These are phyloP conservation scores for Cryptomyrus ogoouensis DNA, from an alignment of 2,113 vertebrate genomes.

Conservation along the genomic window DNA sequence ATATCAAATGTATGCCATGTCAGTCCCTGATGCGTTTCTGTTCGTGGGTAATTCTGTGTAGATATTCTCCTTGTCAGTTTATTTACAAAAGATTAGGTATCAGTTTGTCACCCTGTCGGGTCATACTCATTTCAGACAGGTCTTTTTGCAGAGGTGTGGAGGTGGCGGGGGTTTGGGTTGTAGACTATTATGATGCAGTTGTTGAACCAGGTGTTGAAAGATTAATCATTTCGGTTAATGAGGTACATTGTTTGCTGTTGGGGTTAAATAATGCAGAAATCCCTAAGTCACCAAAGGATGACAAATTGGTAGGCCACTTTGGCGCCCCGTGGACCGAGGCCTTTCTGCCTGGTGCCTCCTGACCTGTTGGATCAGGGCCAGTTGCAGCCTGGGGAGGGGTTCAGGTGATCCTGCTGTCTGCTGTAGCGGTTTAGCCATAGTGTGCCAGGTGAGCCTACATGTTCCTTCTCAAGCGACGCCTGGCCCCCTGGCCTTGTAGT, in stretches of 20 bases:
- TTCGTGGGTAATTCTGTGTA: neutral
- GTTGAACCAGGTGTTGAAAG: neutral
- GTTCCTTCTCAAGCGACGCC: neutral
- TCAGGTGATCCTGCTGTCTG: neutral
- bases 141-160: neutral
- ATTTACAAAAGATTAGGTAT: neutral
- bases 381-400: neutral
- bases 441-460: neutral
- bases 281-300: neutral
- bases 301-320: neutral
- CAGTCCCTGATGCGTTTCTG: neutral
- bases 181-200: neutral
- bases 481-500: neutral
- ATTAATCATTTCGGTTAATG: constrained; percentile 6
- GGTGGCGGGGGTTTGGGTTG: neutral
- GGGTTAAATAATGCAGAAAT: neutral
- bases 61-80: neutral
- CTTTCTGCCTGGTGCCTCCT: neutral
- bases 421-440: neutral
- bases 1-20: neutral
- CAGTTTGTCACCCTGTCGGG: neutral
- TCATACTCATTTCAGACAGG: neutral
- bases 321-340: neutral
- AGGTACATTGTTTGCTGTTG: neutral
- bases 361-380: neutral